Percentiles rank a stretch among this genome's conserved stretches.
phyloP scores from a whole-genome alignment of 2,888 invertebrate species.

The Platerodrilus igneus region DNA sequence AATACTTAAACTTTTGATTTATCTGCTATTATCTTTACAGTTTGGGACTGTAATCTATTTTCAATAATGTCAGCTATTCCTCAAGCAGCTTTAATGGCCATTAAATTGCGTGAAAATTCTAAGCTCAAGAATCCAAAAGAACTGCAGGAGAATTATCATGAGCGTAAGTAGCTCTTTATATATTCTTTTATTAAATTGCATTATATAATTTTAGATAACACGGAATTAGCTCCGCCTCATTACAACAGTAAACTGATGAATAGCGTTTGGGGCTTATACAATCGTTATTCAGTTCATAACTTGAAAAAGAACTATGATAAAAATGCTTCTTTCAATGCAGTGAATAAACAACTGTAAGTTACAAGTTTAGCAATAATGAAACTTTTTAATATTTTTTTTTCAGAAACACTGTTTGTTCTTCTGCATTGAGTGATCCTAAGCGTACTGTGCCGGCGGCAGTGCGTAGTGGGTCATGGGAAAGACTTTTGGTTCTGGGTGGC shows the following conservation, averaged over 20 bases:
- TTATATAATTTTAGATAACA: constrained; percentile 11
- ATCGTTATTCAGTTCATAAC: constrained; percentile 83
- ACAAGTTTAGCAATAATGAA: constrained; percentile 3
- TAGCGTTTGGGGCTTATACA: constrained; percentile 88
- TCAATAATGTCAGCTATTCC: constrained; percentile 72
- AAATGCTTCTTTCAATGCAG: constrained; percentile 29
- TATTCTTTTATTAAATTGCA: too few relatives aligned
- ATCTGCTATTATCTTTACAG: constrained; percentile 42
- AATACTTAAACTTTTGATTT: too few relatives aligned
- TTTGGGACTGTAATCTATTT: constrained; percentile 39
- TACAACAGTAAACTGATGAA: constrained; percentile 87
- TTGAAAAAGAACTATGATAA: constrained; percentile 74
- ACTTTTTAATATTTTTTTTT: constrained; percentile 9
- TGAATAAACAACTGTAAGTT: constrained; percentile 29
- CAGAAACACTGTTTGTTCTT: constrained; percentile 23
- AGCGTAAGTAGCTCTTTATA: too few relatives aligned
- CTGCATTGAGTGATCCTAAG: constrained; percentile 9
- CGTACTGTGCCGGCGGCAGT: neutral
- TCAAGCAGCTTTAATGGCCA: constrained; percentile 69
- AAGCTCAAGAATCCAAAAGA: constrained; percentile 55
- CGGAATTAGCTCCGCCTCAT: constrained; percentile 54
- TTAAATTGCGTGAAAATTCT: constrained; percentile 62
- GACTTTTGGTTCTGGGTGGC: constrained; percentile 1
- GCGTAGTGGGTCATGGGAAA: constrained; percentile 1
- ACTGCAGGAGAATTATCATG: too few relatives aligned